Evolutionary conservation across 2,113 vertebrate genomes (phyloP), one percentile per base, ranked within the genome.

Genomic region (Neopipo cinnamomea): DNA sequence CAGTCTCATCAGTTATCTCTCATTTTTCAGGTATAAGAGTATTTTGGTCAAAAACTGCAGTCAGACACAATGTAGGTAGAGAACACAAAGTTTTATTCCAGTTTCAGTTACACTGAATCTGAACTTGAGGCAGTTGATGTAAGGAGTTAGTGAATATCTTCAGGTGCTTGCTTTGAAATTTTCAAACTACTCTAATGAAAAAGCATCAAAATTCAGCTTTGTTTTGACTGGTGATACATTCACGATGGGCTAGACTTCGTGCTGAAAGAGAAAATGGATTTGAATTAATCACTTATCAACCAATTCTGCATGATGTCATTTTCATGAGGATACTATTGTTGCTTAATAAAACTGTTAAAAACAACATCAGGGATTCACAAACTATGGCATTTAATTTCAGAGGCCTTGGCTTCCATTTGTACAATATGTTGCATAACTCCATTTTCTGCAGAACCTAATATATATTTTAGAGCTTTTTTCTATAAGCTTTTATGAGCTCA

Each of bases 361-460:
- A 98, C 93, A 97, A 97, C 97, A 98, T 97, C 95, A 83, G 92
- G 95, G 98, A 97, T 98, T 99, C 98, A 99, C 98, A 99, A 99
- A 99, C 98, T 98, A 98, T 99, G 98, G 98, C 98, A 99, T 99
- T 99, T 98, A 99, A 99, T 99, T 99, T 99, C 98, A 98, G 98
- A 99, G 98, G 97, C 98, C 98, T 99, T 98, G 99, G 98, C 98
- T 99, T 99, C 99, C 98, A 98, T 99, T 99, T 99, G 96, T 99
- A 99, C 98, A 99, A 99, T 99, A 99, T 98, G 98, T 99, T 99
- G 99, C 98, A 99, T 98, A 99, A 98, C 97, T 98, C 98, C 98
- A 98, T 98, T 98, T 97, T 99, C 97, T 98, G 98, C 98, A 98
- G 98, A 98, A 98, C 98, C 98, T 99, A 98, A 99, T 99, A 99